Evolutionary conservation across 2,888 invertebrate genomes (phyloP).

Genomic region (Harpalus rufipes): DNA sequence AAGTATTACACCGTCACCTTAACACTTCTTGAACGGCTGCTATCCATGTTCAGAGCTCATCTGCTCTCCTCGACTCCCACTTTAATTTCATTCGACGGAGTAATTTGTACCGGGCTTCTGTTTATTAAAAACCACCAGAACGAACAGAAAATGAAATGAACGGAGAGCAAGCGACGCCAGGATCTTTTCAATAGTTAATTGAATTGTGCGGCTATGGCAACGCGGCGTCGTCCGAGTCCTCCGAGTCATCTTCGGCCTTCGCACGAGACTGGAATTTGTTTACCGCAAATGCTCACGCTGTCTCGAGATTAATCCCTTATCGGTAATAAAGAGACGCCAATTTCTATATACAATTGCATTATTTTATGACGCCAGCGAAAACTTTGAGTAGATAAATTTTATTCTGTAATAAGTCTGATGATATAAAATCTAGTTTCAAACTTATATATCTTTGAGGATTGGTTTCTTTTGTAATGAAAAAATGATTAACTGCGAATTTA

Average conservation of each 20-base stretch:
- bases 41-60: neutral
- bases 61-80: conserved; percentile 12
- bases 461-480: neutral
- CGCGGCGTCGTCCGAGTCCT: conserved; percentile 26
- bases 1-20: conserved; percentile 3
- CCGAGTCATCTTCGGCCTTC: conserved; percentile 23
- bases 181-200: conserved; percentile 65
- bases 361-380: neutral
- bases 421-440: neutral
- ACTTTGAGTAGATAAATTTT: neutral
- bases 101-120: conserved; percentile 63
- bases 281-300: neutral
- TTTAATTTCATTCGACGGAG: conserved; percentile 61
- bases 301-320: conserved; percentile 37
- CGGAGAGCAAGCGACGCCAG: conserved; percentile 41
- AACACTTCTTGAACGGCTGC: conserved; percentile 1
- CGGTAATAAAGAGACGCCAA: neutral
- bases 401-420: neutral
- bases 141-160: conserved; percentile 62
- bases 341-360: conserved; percentile 10
- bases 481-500: neutral
- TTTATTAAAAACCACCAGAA: conserved; percentile 63
- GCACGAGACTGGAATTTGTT: conserved; percentile 37
- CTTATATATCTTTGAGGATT: neutral
- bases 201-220: conserved; percentile 62